Evolutionary conservation across 2,888 invertebrate species (phyloP).

Genomic region (Pteria penguin): DNA sequence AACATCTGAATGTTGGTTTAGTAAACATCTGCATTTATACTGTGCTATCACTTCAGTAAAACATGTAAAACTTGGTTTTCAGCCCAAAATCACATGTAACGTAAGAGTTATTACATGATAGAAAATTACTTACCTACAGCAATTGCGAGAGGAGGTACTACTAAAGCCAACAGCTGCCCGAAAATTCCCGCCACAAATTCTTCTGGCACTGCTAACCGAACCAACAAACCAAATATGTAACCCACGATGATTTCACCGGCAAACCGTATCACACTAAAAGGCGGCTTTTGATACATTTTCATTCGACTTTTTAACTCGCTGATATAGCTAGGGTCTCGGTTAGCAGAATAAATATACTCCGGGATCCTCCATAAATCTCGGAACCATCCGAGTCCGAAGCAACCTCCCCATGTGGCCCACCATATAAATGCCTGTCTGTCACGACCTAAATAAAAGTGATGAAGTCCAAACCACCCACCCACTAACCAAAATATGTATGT

Average conservation of each 20-base stretch:
- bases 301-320: constrained; percentile 84
- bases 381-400: constrained; percentile 91
- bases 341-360: constrained; percentile 88
- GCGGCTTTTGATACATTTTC: constrained; percentile 72
- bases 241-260: constrained; percentile 70
- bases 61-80: too few species aligned
- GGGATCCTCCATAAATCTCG: constrained; percentile 92
- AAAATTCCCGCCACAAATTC: constrained; percentile 38
- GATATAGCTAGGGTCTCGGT: constrained; percentile 76
- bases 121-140: constrained; percentile 64
- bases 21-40: too few species aligned
- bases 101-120: too few species aligned
- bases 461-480: constrained; percentile 92
- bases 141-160: constrained; percentile 60
- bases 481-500: constrained; percentile 93
- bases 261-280: constrained; percentile 58
- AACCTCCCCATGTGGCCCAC: constrained; percentile 90
- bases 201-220: constrained; percentile 56
- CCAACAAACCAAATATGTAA: constrained; percentile 62
- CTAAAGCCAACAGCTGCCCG: constrained; percentile 37
- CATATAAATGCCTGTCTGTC: constrained; percentile 94
- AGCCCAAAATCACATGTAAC: too few species aligned
- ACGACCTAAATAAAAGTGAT: constrained; percentile 93
- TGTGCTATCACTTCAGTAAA: too few species aligned
- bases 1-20: too few species aligned